Conservation (phyloP, 1,140 invertebrate genomes). For the Lycorma delicatula region DNA sequence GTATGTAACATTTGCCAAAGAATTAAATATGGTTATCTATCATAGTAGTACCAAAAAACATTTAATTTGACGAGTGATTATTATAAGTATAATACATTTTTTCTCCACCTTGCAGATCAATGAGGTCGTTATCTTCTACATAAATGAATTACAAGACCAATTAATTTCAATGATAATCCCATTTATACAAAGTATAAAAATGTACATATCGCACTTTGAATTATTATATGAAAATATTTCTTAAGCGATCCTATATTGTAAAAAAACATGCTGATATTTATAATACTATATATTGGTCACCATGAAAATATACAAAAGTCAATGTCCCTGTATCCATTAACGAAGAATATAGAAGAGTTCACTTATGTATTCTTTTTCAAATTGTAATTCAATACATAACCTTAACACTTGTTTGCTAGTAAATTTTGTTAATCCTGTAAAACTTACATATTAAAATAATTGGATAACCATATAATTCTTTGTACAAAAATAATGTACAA, state of each 20-base stretch:
- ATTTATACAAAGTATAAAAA: conserved; percentile 6
- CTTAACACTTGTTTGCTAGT: too few species aligned
- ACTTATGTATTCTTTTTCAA: too few species aligned
- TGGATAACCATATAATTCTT: conserved; percentile 4
- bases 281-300: conserved; percentile 6
- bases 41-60: too few species aligned
- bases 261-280: conserved; percentile 5
- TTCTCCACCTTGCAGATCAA: too few species aligned
- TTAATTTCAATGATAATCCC: too few species aligned
- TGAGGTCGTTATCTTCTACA: too few species aligned
- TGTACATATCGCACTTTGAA: conserved; percentile 1
- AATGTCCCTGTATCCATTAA: not conserved
- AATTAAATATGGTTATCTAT: conserved; percentile 6
- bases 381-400: too few species aligned
- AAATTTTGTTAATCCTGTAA: too few species aligned
- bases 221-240: conserved; percentile 2
- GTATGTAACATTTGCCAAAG: not conserved
- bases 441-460: too few species aligned
- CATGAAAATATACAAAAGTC: conserved; percentile 2
- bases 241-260: conserved; percentile 1
- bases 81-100: too few species aligned
- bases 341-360: not conserved
- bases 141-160: too few species aligned
- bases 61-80: too few species aligned
- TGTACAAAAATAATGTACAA: conserved; percentile 1